These are phyloP conservation scores for Trichogramma pretiosum DNA, from an alignment of 1,140 invertebrate species.

Conservation along the genomic window DNA sequence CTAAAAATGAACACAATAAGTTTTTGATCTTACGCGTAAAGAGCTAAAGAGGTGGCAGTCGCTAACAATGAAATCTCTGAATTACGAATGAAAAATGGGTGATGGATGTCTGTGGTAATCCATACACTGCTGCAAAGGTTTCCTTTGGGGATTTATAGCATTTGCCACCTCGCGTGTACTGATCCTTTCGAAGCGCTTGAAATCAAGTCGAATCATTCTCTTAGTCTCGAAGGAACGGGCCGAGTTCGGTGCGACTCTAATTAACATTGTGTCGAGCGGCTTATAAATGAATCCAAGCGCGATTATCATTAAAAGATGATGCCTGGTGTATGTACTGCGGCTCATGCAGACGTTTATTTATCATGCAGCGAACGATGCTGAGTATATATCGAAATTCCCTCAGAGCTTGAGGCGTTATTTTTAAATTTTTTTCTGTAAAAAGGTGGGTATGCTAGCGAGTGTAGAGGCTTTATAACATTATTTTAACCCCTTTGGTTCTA, in stretches of 20 bases:
- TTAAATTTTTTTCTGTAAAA: slow-evolving; percentile 1
- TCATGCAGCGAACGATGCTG: slow-evolving; percentile 16
- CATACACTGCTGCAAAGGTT: no score
- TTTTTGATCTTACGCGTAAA: no score
- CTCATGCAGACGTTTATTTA: slow-evolving; percentile 11
- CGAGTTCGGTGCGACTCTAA: slow-evolving; percentile 24
- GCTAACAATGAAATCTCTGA: no score
- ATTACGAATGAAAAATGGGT: no score
- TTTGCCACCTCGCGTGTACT: not conserved
- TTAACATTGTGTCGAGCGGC: slow-evolving; percentile 31
- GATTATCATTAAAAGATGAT: slow-evolving; percentile 8
- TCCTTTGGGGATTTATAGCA: no score
- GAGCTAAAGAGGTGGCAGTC: no score
- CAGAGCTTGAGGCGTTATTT: no score
- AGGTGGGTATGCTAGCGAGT: slow-evolving; percentile 10
- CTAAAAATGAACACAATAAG: no score
- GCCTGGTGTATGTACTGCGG: not conserved
- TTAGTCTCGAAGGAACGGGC: slow-evolving; percentile 25
- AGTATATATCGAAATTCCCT: no score
- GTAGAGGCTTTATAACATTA: no score
- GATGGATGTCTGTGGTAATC: slow-evolving; percentile 39
- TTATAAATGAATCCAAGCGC: no score
- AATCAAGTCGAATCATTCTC: slow-evolving; percentile 29
- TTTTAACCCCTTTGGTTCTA: slow-evolving; percentile 35
- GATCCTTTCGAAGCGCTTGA: no score